Evolutionary conservation across 2,888 invertebrate genomes (phyloP).

Genomic region (Hirudinaria manillensis): DNA sequence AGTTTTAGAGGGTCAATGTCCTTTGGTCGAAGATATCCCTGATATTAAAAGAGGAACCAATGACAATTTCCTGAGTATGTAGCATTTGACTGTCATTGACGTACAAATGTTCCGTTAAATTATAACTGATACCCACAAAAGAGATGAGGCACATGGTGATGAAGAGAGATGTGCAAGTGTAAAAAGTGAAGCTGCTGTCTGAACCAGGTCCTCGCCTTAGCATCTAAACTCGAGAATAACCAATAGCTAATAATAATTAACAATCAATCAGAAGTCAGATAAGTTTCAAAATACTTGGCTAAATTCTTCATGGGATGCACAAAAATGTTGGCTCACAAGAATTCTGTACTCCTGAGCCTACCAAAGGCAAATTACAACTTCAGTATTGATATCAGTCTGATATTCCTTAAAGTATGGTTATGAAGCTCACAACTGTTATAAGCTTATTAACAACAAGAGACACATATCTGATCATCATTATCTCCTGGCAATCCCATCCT

Average conservation of each 20-base stretch:
- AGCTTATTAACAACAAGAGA: background rate
- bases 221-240: background rate
- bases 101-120: background rate
- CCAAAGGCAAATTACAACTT: too few relatives aligned
- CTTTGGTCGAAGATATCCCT: slow-evolving; percentile 14
- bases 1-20: slow-evolving; percentile 2
- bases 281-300: too few relatives aligned
- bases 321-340: background rate
- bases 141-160: slow-evolving; percentile 2
- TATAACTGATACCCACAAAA: background rate
- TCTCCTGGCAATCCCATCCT: background rate
- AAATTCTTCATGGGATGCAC: background rate
- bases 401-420: background rate
- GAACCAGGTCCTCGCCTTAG: slow-evolving; percentile 5
- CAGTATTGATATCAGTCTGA: too few relatives aligned
- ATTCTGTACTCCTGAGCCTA: background rate
- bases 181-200: slow-evolving; percentile 22
- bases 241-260: too few relatives aligned
- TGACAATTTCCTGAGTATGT: too few relatives aligned
- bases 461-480: background rate
- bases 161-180: slow-evolving; percentile 16
- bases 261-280: too few relatives aligned
- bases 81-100: too few relatives aligned
- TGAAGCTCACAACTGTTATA: background rate
- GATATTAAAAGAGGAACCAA: background rate